phyloP scores from a whole-genome alignment of 2,888 invertebrate genomes.

The Philonicus albiceps region DNA sequence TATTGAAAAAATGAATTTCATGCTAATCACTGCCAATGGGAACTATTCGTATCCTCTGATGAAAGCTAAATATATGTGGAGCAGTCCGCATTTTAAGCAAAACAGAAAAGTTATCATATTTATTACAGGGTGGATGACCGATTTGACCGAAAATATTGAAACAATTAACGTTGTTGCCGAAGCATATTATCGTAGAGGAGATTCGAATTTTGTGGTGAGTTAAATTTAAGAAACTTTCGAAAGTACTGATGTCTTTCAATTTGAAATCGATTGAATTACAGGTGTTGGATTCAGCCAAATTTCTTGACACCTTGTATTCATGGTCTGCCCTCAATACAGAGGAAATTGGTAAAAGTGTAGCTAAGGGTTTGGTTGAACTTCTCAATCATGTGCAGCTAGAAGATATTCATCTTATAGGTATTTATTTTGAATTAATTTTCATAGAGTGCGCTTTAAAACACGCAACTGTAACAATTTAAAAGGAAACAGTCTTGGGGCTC shows the following conservation, averaged over 20 bases:
- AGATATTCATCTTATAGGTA: conserved; percentile 60
- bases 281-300: conserved; percentile 59
- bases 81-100: conserved; percentile 55
- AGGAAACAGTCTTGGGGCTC: conserved; percentile 62
- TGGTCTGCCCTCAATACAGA: conserved; percentile 62
- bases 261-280: conserved; percentile 49
- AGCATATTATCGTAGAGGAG: conserved; percentile 59
- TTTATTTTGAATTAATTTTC: not conserved
- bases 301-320: conserved; percentile 59
- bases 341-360: conserved; percentile 57
- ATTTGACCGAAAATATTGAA: conserved; percentile 55
- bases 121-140: conserved; percentile 61
- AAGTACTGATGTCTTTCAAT: not conserved
- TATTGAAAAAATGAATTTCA: conserved; percentile 56
- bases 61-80: conserved; percentile 57
- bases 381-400: conserved; percentile 54
- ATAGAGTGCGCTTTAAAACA: not conserved
- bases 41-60: conserved; percentile 55
- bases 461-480: not conserved
- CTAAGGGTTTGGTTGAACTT: conserved; percentile 56
- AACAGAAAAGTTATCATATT: conserved; percentile 58
- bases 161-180: conserved; percentile 54
- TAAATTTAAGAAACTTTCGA: not conserved
- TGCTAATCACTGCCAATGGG: conserved; percentile 55
- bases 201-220: conserved; percentile 60